Evolutionary conservation across 2,888 invertebrate species (phyloP).

Genomic region (Ditylenchus weischeri): DNA sequence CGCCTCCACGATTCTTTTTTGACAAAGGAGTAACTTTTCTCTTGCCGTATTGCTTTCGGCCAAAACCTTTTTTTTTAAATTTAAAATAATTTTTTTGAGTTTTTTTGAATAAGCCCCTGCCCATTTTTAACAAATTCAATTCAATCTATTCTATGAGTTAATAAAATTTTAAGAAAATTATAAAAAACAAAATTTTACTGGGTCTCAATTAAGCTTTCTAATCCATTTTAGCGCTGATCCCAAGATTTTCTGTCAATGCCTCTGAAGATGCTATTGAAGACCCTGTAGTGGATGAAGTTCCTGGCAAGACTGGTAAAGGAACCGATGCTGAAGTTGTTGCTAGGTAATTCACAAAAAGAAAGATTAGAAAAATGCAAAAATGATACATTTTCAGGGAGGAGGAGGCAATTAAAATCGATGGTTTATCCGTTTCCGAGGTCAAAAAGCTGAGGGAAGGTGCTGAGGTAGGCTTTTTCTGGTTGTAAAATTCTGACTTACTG

Average conservation of each 20-base stretch:
- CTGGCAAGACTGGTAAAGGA: conserved; percentile 80
- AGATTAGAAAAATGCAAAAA: background rate
- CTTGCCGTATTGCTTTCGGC: no score
- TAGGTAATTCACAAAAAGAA: conserved; percentile 58
- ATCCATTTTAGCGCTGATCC: conserved; percentile 20
- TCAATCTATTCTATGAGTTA: no score
- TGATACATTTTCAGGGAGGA: conserved; percentile 71
- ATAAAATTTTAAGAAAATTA: no score
- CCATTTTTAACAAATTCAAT: no score
- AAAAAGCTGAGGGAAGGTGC: conserved; percentile 84
- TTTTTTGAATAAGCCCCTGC: no score
- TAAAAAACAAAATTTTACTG: no score
- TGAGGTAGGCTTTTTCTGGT: conserved; percentile 44
- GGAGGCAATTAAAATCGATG: conserved; percentile 92
- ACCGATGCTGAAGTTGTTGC: conserved; percentile 89
- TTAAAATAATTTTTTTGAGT: no score
- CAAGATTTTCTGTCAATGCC: conserved; percentile 25
- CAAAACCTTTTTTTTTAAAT: no score
- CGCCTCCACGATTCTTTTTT: no score
- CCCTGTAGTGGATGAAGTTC: conserved; percentile 68
- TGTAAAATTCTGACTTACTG: no score
- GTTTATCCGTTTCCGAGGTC: conserved; percentile 85
- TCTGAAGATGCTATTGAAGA: conserved; percentile 51
- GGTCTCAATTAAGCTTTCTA: no score
- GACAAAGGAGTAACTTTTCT: no score